phyloP scores from a whole-genome alignment of 2,797 vertebrate genomes.

The Helostoma temminkii region DNA sequence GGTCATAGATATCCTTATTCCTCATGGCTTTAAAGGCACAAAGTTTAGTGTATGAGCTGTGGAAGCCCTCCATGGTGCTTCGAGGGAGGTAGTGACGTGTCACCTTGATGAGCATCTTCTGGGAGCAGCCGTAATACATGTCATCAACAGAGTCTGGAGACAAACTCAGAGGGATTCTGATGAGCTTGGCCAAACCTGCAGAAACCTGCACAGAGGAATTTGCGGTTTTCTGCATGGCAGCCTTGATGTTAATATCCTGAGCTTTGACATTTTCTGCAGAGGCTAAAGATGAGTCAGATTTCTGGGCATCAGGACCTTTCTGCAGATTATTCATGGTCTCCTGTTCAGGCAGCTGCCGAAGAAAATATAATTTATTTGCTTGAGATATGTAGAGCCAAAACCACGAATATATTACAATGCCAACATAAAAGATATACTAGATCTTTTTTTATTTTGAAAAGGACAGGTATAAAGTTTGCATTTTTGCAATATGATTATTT shows the following conservation, averaged over 20 bases:
- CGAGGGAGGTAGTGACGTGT: slow-evolving; percentile 33
- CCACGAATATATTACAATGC: too few species aligned
- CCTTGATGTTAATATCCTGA: slow-evolving; percentile 3
- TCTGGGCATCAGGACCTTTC: slow-evolving; percentile 7
- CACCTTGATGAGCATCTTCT: slow-evolving; percentile 57
- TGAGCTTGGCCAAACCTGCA: neutral
- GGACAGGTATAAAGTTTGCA: too few species aligned
- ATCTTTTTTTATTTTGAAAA: too few species aligned
- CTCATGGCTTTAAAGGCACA: slow-evolving; percentile 42
- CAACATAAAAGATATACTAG: too few species aligned
- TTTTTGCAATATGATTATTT: too few species aligned
- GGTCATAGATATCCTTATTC: slow-evolving; percentile 30
- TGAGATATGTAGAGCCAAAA: too few species aligned
- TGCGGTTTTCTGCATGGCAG: neutral
- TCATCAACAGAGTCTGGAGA: slow-evolving; percentile 46
- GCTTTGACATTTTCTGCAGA: neutral
- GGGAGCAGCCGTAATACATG: slow-evolving; percentile 57
- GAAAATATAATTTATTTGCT: neutral
- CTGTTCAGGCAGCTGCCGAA: slow-evolving; percentile 12
- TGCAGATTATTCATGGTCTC: neutral
- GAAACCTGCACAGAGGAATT: neutral
- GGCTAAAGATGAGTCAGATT: neutral
- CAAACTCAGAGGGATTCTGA: slow-evolving; percentile 35
- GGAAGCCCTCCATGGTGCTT: slow-evolving; percentile 18
- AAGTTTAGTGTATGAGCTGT: slow-evolving; percentile 6